Base-by-base conservation (phyloP, 2,797 vertebrate species). In the Poecile montanus region DNA sequence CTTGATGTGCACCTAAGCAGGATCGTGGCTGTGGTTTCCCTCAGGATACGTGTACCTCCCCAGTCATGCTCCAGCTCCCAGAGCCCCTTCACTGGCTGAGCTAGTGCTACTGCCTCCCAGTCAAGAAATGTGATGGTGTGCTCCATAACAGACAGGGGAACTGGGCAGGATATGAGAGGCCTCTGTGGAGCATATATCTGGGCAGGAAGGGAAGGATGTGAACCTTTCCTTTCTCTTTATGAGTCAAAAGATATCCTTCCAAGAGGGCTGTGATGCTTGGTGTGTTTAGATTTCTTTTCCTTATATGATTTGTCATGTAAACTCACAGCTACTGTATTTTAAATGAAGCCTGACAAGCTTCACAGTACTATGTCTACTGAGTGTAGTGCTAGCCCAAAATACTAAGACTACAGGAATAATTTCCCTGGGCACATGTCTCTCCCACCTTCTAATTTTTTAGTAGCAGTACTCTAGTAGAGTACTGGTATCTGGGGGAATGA, bases 161-260 rank as follows among this genome's bases (percentile, higher is more conserved):
- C 27, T 45, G 32, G 40, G 65, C 88, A 79, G 90, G 79, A 62
- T 56, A 36, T 61, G 48, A 79, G 68, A 72, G 42, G 60, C 48
- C 40, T 80, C 84, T 67, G 53, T 50, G 70, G 51, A 91, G 13
- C 53, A n/a, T 45, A 29, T 72, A 81, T 88, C 45, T 3, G 6
- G 45, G 47, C 67, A 84, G 93, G 54, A 91, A 70, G 82, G 85
- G 67, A 72, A 93, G 79, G 91, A 79, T 79, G 74, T 56, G 9
- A 90, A 57, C 71, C 54, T 92, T 96, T 94, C 56, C 82, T 94
- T 93, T 96, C 70, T 91, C 87, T 89, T 88, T 91, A 26, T 80
- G 70, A 83, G 18, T 95, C 70, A 56, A 85, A 47, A 66, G 34
- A 18, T 74, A 72, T 71, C 89, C 53, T 94, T 94, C 83, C 50